These are phyloP conservation scores for Argyrosomus regius DNA, from an alignment of 2,797 vertebrate genomes.

Conservation along the genomic window DNA sequence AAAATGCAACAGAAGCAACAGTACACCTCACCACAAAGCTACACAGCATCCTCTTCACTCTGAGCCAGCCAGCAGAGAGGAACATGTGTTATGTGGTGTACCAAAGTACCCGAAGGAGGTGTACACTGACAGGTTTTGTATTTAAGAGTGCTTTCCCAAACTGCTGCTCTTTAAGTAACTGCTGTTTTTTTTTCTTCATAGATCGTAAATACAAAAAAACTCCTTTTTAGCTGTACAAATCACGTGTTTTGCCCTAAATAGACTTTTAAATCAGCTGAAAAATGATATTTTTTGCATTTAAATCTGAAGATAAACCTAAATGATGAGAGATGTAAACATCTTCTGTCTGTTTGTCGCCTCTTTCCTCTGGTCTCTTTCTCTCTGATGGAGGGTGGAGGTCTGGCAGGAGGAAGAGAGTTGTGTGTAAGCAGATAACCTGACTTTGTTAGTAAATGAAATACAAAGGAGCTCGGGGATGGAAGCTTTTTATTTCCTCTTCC, in stretches of 20 bases:
- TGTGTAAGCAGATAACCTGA: conserved; percentile 82
- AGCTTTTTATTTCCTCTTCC: conserved; percentile 86
- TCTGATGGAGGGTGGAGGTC: conserved; percentile 67
- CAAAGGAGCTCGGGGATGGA: conserved; percentile 75
- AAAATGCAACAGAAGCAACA: conserved; percentile 87
- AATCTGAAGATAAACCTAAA: conserved; percentile 20
- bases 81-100: conserved; percentile 84
- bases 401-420: conserved; percentile 71
- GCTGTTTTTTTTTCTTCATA: neutral
- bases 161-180: conserved; percentile 56
- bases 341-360: conserved; percentile 36
- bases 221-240: neutral
- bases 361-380: conserved; percentile 46
- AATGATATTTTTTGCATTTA: neutral
- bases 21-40: conserved; percentile 84
- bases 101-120: conserved; percentile 77
- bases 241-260: conserved; percentile 2
- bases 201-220: neutral
- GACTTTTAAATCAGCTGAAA: neutral
- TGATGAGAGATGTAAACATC: conserved; percentile 30
- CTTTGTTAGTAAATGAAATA: conserved; percentile 87
- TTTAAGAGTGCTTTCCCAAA: conserved; percentile 58
- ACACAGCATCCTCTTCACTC: conserved; percentile 73
- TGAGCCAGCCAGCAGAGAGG: conserved; percentile 67
- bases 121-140: conserved; percentile 69